Conservation (phyloP, 2,888 invertebrate species). For the Tetramorium bicarinatum region DNA sequence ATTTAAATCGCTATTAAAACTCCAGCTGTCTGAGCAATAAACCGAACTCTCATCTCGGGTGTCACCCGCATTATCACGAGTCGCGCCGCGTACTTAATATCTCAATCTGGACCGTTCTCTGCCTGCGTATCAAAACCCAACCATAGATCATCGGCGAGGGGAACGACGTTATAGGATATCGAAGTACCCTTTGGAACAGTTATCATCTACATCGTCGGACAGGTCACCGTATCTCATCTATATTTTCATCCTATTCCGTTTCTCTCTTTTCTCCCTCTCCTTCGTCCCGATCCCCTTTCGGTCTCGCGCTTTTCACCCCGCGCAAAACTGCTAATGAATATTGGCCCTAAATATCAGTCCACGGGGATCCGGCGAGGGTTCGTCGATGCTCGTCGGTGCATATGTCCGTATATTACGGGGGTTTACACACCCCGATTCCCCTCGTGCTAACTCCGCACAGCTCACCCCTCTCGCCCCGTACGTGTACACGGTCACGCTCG, state of each 20-base stretch:
- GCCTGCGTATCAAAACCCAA: constrained; percentile 60
- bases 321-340: constrained; percentile 86
- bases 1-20: constrained; percentile 33
- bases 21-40: constrained; percentile 52
- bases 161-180: constrained; percentile 69
- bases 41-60: constrained; percentile 37
- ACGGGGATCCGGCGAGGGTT: constrained; percentile 79
- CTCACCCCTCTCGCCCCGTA: constrained; percentile 54
- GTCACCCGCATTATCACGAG: constrained; percentile 53
- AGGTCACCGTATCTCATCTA: constrained; percentile 48
- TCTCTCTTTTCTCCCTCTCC: not conserved
- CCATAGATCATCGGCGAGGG: constrained; percentile 70
- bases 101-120: constrained; percentile 74
- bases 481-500: constrained; percentile 83
- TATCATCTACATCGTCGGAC: constrained; percentile 69
- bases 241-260: not conserved
- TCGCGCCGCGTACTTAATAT: constrained; percentile 54
- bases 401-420: constrained; percentile 83
- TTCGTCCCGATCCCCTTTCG: constrained; percentile 43
- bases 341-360: constrained; percentile 86
- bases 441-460: constrained; percentile 67
- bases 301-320: constrained; percentile 59
- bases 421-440: constrained; percentile 74
- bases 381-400: constrained; percentile 78
- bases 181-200: constrained; percentile 69